phyloP scores from a whole-genome alignment of 2,797 vertebrate species.

The Orientallactaga sibirica region DNA sequence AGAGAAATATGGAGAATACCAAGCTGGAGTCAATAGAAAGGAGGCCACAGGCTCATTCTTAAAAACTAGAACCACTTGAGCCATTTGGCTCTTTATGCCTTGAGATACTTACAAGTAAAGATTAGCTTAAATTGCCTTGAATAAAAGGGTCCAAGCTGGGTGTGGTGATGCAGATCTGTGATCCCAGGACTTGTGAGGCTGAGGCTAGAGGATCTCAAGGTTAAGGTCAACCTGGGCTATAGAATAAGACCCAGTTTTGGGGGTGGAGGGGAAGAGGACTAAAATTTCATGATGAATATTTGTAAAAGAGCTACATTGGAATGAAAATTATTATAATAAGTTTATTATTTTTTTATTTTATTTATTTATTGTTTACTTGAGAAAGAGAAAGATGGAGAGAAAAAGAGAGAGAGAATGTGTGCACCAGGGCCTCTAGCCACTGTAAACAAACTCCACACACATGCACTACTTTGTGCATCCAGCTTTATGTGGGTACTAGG shows the following conservation, averaged over 20 bases:
- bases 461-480: too few relatives aligned
- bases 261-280: background rate
- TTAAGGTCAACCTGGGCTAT: background rate
- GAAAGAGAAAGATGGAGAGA: too few relatives aligned
- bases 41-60: background rate
- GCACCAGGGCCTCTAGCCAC: too few relatives aligned
- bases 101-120: conserved; percentile 33
- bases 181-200: background rate
- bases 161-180: background rate
- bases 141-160: background rate
- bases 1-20: background rate
- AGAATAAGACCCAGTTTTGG: too few relatives aligned
- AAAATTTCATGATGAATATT: conserved; percentile 30
- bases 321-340: conserved; percentile 37
- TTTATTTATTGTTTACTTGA: too few relatives aligned
- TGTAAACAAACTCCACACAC: too few relatives aligned
- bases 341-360: conserved; percentile 3
- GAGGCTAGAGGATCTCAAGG: background rate
- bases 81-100: background rate
- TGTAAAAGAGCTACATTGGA: conserved; percentile 16
- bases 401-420: too few relatives aligned
- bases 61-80: background rate
- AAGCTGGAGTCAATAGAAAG: conserved; percentile 34
- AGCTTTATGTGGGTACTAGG: too few relatives aligned
- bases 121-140: conserved; percentile 35